These are phyloP conservation scores for Caenorhabditis briggsae DNA, from an alignment of 1,140 invertebrate genomes.

Conservation along the genomic window DNA sequence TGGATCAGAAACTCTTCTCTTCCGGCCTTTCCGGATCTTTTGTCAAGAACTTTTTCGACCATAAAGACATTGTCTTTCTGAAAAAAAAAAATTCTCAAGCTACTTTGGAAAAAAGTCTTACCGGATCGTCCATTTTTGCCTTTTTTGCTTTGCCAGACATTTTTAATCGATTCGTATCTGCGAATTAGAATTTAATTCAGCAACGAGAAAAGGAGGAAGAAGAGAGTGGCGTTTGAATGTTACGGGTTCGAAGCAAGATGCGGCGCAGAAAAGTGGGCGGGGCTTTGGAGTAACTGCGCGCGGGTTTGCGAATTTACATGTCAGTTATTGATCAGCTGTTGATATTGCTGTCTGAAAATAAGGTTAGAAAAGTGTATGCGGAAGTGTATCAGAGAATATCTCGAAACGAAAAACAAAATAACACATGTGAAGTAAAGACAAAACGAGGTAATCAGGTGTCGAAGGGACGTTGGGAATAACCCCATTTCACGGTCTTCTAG, in stretches of 20 bases:
- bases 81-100: neutral
- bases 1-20: slow-evolving; percentile 41
- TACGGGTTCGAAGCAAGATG: neutral
- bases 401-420: no score
- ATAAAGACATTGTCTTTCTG: slow-evolving; percentile 12
- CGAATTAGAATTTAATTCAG: no score
- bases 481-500: no score
- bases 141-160: neutral
- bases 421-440: neutral
- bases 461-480: neutral
- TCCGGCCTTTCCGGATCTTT: slow-evolving; percentile 13
- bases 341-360: no score
- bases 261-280: neutral
- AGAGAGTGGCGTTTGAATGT: no score
- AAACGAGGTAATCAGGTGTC: no score
- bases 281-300: neutral
- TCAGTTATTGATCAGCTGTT: no score
- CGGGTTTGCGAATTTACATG: no score
- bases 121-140: neutral
- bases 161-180: neutral
- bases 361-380: no score
- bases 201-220: no score
- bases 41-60: slow-evolving; percentile 23
- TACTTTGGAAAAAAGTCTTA: neutral
- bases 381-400: no score